Base-by-base conservation (phyloP, 2,797 vertebrate genomes). In the Carduelis carduelis region DNA sequence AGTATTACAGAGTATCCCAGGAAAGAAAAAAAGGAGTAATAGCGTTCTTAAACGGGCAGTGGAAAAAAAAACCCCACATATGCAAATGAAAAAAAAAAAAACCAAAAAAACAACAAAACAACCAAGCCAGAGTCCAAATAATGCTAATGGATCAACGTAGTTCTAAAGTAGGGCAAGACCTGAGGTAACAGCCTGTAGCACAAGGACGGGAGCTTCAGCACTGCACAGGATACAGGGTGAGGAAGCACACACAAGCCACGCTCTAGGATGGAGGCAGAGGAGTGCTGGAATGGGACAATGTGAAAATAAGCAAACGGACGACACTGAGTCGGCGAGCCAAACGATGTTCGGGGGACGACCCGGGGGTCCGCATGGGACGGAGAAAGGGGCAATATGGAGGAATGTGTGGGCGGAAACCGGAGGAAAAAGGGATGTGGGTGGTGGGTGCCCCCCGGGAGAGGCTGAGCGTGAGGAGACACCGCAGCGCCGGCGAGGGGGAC, bases 41-140 rank as follows among this genome's bases (percentile, higher is more conserved):
- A 24, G 15, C 2, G 0, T 2, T 49, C 52, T 53, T 46, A 57
- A 84, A 55, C 1, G 0, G 3, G 3, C 7, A 75, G 14, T 12
- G 4, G 34, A 61, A 79, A 65, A 49, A 8, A 12, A 46, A 26
- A 18, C 35, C 35, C 2, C 10, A 23, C 3, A 49, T 4, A 30
- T 4, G n/a, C 21, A 82, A 68, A 83, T 1, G 0, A 24, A 8
- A 19, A 14, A 5, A 39, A 41, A 41, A 41, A 15, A 6, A 81
- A 26, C 59, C 35, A 18, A n/a, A 59, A 28, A 12, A 15, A 4
- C 37, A 53, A 43, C 8, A 22, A 32, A 63, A 34, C 17, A 49
- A 60, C 9, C 24, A 60, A 77, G 63, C 2, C 21, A 0, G 3
- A 17, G 16, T 43, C 43, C 30, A 28, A 86, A 43, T 34, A 78